Evolutionary conservation across 2,113 vertebrate genomes (phyloP).

Genomic region (Pao palembangensis): DNA sequence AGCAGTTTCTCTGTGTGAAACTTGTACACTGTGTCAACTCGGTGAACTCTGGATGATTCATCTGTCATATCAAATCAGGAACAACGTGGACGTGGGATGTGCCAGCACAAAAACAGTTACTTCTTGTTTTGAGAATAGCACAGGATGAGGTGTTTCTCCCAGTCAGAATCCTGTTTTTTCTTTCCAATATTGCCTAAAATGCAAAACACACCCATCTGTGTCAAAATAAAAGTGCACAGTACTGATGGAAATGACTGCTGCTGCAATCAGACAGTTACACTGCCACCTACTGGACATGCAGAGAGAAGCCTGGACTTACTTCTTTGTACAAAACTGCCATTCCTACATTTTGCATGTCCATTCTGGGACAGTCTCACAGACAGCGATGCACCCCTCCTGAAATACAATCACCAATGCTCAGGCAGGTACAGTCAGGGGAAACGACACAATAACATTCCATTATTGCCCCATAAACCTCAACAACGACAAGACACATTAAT

Average conservation of each 20-base stretch:
- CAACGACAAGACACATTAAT: background rate
- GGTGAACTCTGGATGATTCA: no score
- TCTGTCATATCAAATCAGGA: background rate
- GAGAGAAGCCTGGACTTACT: slow-evolving; percentile 44
- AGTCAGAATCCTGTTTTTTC: slow-evolving; percentile 42
- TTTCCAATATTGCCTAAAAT: slow-evolving; percentile 36
- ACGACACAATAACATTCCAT: background rate
- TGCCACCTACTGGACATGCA: slow-evolving; percentile 17
- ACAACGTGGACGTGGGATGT: background rate
- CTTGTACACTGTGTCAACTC: background rate
- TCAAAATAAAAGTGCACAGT: background rate
- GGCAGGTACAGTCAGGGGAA: background rate
- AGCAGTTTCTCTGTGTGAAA: background rate
- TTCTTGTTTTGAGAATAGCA: slow-evolving; percentile 51
- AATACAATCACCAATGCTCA: background rate
- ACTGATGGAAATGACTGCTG: background rate
- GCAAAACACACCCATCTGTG: background rate
- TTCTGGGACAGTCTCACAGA: slow-evolving; percentile 72
- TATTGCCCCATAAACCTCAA: background rate
- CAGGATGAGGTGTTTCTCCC: slow-evolving; percentile 67
- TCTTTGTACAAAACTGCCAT: slow-evolving; percentile 18
- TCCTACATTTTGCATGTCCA: slow-evolving; percentile 65
- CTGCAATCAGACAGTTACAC: background rate
- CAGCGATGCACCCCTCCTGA: slow-evolving; percentile 69
- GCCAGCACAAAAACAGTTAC: background rate